Conservation (phyloP, 23 tunicate genomes). For the Ciona savignyi region DNA sequence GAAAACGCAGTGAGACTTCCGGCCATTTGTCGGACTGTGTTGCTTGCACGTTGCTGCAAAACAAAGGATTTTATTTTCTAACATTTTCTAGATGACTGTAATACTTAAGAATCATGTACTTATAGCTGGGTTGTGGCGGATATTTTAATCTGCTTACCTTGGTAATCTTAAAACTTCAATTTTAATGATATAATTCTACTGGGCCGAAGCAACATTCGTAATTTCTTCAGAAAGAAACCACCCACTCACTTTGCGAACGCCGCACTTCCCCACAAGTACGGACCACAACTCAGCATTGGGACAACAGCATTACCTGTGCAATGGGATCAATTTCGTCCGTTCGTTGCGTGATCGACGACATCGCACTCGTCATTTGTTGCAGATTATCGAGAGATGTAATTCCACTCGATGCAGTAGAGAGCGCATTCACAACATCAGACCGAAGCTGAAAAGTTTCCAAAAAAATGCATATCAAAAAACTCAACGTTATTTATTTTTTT, state of each 20-base stretch:
- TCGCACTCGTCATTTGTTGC: slow-evolving; percentile 95
- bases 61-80: background rate
- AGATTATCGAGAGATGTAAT: slow-evolving; percentile 90
- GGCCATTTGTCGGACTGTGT: slow-evolving; percentile 62
- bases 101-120: too few species aligned
- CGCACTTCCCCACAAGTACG: background rate
- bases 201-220: too few species aligned
- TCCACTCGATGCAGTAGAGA: slow-evolving; percentile 60
- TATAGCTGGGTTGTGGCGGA: too few species aligned
- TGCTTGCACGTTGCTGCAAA: slow-evolving; percentile 53
- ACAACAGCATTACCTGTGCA: slow-evolving; percentile 39
- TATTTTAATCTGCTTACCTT: too few species aligned
- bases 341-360: slow-evolving; percentile 74
- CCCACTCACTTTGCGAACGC: background rate
- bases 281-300: background rate
- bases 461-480: too few species aligned
- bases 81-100: background rate
- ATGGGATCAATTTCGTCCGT: slow-evolving; percentile 56
- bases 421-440: slow-evolving; percentile 60
- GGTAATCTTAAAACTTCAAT: too few species aligned
- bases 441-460: slow-evolving; percentile 73
- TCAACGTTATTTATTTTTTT: too few species aligned
- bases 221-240: too few species aligned
- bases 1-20: slow-evolving; percentile 48
- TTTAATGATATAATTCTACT: too few species aligned